These are phyloP conservation scores for Megastigmus dorsalis DNA, from an alignment of 2,888 invertebrate species.

Conservation along the genomic window DNA sequence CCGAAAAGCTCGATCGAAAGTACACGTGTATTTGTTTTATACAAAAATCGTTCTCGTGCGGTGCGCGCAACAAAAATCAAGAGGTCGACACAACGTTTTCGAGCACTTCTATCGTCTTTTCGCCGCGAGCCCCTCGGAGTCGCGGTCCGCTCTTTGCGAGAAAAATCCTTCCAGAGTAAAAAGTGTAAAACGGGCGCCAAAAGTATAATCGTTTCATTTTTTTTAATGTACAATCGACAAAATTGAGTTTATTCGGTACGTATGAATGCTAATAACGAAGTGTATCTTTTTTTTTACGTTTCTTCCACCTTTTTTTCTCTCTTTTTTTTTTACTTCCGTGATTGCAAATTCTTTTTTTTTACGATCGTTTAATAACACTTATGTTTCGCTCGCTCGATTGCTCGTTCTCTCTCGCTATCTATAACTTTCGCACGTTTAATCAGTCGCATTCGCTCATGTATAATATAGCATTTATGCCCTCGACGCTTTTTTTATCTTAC, in stretches of 20 bases:
- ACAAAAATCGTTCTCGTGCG: conserved; percentile 17
- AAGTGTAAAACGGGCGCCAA: conserved; percentile 40
- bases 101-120: not conserved
- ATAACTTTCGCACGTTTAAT: not conserved
- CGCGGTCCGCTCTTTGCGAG: not conserved
- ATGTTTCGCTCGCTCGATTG: conserved; percentile 58
- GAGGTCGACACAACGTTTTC: not conserved
- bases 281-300: conserved; percentile 57
- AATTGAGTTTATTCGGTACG: conserved; percentile 34
- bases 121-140: not conserved
- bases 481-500: conserved; percentile 32
- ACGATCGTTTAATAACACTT: conserved; percentile 63
- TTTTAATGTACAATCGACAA: conserved; percentile 39
- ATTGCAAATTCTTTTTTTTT: conserved; percentile 59
- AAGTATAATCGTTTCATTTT: conserved; percentile 36
- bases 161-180: conserved; percentile 26
- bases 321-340: conserved; percentile 47
- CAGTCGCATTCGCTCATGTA: conserved; percentile 36
- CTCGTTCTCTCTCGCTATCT: conserved; percentile 20
- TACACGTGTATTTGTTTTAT: conserved; percentile 13
- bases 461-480: conserved; percentile 57
- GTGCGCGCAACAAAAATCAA: not conserved
- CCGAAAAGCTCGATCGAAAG: conserved; percentile 9
- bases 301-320: not conserved
- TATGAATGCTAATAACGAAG: conserved; percentile 61